These are phyloP conservation scores for Gypaetus barbatus DNA, from an alignment of 2,797 vertebrate genomes.

Conservation along the genomic window DNA sequence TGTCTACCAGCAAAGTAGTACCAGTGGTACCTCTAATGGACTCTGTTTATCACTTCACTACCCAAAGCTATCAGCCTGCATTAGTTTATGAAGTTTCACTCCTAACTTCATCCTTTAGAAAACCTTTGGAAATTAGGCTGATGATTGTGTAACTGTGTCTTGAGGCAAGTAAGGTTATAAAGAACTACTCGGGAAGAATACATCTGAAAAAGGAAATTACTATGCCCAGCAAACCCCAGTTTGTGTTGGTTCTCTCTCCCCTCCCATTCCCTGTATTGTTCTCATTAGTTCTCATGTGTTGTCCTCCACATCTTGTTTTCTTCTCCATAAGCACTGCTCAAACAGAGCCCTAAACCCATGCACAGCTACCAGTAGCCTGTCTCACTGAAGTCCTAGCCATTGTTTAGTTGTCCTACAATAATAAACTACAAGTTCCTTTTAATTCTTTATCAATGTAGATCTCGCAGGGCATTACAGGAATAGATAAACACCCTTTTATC, in stretches of 20 bases:
- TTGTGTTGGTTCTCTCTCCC: not conserved
- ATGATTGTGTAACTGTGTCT: not conserved
- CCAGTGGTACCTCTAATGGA: not conserved
- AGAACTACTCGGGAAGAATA: not conserved
- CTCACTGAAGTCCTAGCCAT: not conserved
- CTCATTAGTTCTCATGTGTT: not conserved
- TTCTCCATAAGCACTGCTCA: not conserved
- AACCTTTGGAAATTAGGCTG: not conserved
- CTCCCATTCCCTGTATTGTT: not conserved
- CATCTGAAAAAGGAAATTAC: not conserved
- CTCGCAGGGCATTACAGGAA: not conserved
- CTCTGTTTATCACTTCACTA: not conserved
- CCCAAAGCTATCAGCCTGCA: not conserved
- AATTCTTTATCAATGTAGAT: not conserved
- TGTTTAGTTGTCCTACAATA: not conserved
- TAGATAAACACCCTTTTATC: not conserved
- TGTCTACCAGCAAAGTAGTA: not conserved
- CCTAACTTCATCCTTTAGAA: not conserved
- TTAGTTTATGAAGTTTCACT: not conserved
- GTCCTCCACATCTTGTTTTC: not conserved
- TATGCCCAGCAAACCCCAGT: not conserved
- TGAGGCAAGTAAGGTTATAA: not conserved
- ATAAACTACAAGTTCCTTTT: not conserved
- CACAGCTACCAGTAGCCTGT: not conserved
- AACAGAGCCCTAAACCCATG: not conserved